These are phyloP conservation scores for Branchellion lobata DNA, from an alignment of 2,888 invertebrate genomes.

Conservation along the genomic window DNA sequence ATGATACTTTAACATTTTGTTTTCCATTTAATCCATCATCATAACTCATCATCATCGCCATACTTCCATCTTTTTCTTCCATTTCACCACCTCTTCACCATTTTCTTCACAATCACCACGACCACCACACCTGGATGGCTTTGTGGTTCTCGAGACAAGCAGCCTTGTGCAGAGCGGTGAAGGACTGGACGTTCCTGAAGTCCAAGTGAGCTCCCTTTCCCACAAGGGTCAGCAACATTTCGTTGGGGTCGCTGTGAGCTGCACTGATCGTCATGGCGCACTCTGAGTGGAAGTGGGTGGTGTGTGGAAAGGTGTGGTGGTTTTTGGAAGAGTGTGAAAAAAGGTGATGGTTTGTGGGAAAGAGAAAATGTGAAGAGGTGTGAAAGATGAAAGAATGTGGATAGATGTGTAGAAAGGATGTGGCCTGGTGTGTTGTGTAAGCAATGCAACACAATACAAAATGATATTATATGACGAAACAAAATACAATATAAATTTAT, in stretches of 20 bases:
- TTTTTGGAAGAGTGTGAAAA: neutral
- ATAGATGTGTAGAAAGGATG: no score
- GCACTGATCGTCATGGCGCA: constrained; percentile 93
- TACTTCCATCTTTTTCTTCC: no score
- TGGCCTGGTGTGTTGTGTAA: no score
- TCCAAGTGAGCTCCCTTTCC: constrained; percentile 95
- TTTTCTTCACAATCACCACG: no score
- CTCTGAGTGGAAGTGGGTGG: constrained; percentile 71
- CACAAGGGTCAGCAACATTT: constrained; percentile 84
- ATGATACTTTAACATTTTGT: neutral
- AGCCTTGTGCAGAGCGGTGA: constrained; percentile 91
- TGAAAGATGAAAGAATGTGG: neutral
- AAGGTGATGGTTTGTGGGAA: neutral
- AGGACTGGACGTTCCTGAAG: constrained; percentile 83
- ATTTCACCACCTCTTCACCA: no score
- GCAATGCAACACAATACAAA: no score
- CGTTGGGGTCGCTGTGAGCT: constrained; percentile 78
- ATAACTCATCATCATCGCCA: neutral
- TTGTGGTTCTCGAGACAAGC: constrained; percentile 65
- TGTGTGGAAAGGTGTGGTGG: neutral
- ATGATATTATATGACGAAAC: no score
- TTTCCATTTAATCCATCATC: neutral
- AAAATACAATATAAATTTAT: no score
- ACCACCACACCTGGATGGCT: constrained; percentile 58
- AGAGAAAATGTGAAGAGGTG: neutral